Evolutionary conservation across 1,140 invertebrate species (phyloP), one percentile per base, ranked within the genome.

Genomic region (Cotesia glomerata): DNA sequence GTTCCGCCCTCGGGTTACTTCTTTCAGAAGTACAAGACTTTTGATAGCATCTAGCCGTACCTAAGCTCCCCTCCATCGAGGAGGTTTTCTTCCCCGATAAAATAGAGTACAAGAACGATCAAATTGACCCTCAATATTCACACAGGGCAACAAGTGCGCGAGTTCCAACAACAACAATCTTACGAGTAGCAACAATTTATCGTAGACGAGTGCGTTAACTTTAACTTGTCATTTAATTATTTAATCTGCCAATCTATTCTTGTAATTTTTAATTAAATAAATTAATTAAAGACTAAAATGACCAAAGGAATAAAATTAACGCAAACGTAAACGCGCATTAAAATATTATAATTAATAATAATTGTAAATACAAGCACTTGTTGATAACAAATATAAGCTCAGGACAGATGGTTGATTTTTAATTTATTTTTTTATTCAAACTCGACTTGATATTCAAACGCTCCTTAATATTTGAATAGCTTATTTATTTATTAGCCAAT

Each of bases 351-450:
- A 85, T 85, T 45, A 45, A 86, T 85, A 26, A 26, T 26, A 26
- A 26, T 26, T 26, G 26, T 26, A 26, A 26, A 77, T 78, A 80
- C 80, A 87, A 86, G 85, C 85, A 86, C 86, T 83, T 80, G 83
- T 77, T 85, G 80, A 85, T 86, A 87, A 87, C 85, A 87, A 86
- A 86, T 86, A 79, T 85, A 87, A 87, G 85, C 85, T 85, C 83
- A 83, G 81, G 81, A 84, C 81, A 85, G 81, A 84, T 83, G 75
- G 76, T 69, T 74, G 32, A 56, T 69, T 45, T 63, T 66, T 14
- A 61, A 8, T 34, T 68, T 72, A 69, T 54, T 68, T 72, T 69
- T 54, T 72, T 69, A 9, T 7, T 7, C 7, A 45, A 45, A 45
- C 39, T 45, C 39, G 8, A 45, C 39, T 45, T 16, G 52, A 54